Evolutionary conservation across 2,113 vertebrate genomes (phyloP).

Genomic region (Neolamprologus sp.): DNA sequence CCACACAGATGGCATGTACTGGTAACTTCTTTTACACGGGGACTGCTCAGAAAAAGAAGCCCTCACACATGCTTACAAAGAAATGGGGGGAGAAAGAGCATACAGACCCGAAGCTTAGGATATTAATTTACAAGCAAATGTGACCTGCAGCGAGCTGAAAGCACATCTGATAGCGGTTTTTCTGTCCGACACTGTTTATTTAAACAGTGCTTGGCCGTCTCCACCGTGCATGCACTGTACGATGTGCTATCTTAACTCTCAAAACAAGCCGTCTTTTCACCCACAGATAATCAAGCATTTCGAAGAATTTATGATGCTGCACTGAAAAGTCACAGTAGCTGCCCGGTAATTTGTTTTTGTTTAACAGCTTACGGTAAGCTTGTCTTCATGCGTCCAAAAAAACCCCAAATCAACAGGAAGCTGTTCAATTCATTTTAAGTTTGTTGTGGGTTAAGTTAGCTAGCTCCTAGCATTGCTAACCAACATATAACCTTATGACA

Average conservation of each 20-base stretch:
- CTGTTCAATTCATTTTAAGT: neutral
- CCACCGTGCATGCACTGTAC: neutral
- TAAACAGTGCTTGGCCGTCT: neutral
- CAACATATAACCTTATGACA: neutral
- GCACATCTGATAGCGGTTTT: neutral
- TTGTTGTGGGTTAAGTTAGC: neutral
- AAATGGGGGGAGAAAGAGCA: neutral
- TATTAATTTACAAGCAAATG: neutral
- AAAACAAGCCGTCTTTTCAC: rapidly evolving
- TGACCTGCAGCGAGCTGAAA: neutral
- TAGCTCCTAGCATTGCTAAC: slow-evolving; percentile 29
- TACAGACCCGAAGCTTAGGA: neutral
- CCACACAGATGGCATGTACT: neutral
- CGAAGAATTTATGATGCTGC: neutral
- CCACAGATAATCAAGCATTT: neutral
- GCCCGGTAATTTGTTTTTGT: neutral
- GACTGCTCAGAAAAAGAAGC: neutral
- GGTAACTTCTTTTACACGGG: neutral
- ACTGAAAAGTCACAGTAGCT: neutral
- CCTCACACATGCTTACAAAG: neutral
- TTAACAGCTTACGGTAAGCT: neutral
- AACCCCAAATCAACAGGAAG: neutral
- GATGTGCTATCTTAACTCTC: neutral
- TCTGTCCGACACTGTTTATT: neutral
- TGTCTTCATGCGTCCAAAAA: neutral